A percentile compares a stretch with the other conserved stretches of the same genome.
These are phyloP conservation scores for Heliconius aoede DNA, from an alignment of 2,888 invertebrate species.

Conservation along the genomic window DNA sequence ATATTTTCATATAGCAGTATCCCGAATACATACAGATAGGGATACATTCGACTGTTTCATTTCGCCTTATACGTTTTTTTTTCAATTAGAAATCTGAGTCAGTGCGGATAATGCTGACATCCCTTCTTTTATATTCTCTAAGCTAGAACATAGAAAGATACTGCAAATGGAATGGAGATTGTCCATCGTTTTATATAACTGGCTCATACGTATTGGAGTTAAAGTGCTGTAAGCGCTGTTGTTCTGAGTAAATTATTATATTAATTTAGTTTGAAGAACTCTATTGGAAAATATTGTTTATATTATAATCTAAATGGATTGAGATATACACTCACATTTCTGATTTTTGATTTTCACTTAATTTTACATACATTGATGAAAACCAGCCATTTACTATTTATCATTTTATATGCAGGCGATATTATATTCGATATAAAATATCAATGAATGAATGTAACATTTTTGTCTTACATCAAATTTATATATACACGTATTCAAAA, in stretches of 20 bases:
- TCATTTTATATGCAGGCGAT: neutral
- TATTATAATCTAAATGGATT: neutral
- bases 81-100: conserved; percentile 20
- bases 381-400: neutral
- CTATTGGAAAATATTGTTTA: neutral
- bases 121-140: conserved; percentile 26
- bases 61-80: neutral
- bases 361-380: neutral
- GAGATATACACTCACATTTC: too few relatives aligned
- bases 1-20: neutral
- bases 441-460: neutral
- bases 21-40: neutral
- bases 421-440: neutral
- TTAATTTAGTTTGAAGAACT: conserved; percentile 3
- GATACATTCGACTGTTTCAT: neutral
- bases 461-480: neutral
- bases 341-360: too few relatives aligned
- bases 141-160: conserved; percentile 55
- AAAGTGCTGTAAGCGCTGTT: conserved; percentile 19
- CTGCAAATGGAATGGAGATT: conserved; percentile 73
- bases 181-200: conserved; percentile 52
- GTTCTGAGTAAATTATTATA: conserved; percentile 15
- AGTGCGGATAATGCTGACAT: conserved; percentile 13
- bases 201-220: conserved; percentile 39
- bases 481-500: neutral